Evolutionary conservation across 1,140 invertebrate species (phyloP), one percentile per base, ranked within the genome.

Genomic region (Drosophila ercepeae): DNA sequence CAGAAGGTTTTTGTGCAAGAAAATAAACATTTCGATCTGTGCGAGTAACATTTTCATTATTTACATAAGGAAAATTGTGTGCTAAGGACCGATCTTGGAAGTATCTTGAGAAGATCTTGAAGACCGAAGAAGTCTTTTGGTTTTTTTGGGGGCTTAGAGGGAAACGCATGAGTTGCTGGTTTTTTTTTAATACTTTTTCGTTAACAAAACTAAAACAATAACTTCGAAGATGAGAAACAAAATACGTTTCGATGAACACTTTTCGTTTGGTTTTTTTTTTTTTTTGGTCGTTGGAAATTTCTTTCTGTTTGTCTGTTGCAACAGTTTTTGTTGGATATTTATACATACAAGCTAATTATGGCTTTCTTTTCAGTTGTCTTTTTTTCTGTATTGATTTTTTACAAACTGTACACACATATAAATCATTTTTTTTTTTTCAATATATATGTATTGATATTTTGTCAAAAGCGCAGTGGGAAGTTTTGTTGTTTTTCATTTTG

Each of bases 381-480:
- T 32, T 16, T 58, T 19, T 29, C 50, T 49, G 21, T 21, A 21
- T 21, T 21, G 21, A 21, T 18, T 29, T 13, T 58, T 25, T 25
- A 59, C 32, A 59, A 59, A 59, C 49, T 68, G 21, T 68, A 68
- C 50, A 68, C 41, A 68, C 53, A 67, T 34, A 25, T 27, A 46
- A 45, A 44, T n/a, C n/a, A 25, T 63, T 16, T 64, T 29, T 44
- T 60, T 65, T 63, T 61, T 61, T 65, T 63, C 29, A 21, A 52
- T 39, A 68, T 68, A 67, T 67, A 46, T 67, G 61, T 67, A 65
- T 67, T 65, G 60, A 67, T 67, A 53, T 83, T 83, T 88, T 81
- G 75, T 89, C 78, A 90, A 91, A 91, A 91, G 89, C 89, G 89
- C 89, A 91, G 89, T 91, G 89, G 89, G 89, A 91, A 91, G 89